Base-by-base conservation (phyloP, 2,888 invertebrate genomes). In the Tholera decimalis region DNA sequence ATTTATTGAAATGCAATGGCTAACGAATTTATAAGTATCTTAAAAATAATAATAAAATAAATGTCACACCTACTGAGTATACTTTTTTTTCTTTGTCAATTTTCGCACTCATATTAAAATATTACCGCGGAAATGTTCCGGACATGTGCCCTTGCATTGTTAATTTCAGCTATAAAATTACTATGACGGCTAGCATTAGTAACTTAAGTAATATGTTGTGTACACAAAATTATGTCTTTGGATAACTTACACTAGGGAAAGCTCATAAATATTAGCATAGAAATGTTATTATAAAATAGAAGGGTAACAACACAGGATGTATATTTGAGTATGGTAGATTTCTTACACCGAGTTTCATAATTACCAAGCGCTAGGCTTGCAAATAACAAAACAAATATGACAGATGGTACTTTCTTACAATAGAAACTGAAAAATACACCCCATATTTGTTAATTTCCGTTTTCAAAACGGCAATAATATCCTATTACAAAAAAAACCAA, bases 31-130 rank as follows among this genome's bases (percentile, higher is more conserved):
- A 43, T 73, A 65, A 55, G 57, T 59, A 67, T 72, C 63, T 62
- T 76, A 77, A 7, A 66, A 77, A 63, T 46, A 59, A 68, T 71
- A 69, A 72, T 76, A 33, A 72, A 79, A 73, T 71, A n/a, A n/a
- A 80, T 79, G 73, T 83, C 77, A 83, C 74, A 76, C 69, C 53
- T 82, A 79, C 60, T 83, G 83, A 83, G 85, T 85, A 85, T 84
- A 79, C 65, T 59, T 73, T 60, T 72, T 62, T 73, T 61, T 53
- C 57, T 73, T 69, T 70, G 57, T 76, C 43, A 73, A 18, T 50
- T 58, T 66, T 58, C 41, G 62, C 55, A 60, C 61, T 63, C 35
- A 60, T 63, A 67, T 47, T 18, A 35, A 30, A 15, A 35, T 35
- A 13, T 33, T 33, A 11, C 13, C 33, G 8, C 33, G 33, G 35